Evolutionary conservation across 2,113 vertebrate genomes (phyloP), one percentile per base, ranked within the genome.

Genomic region (Donacobius atricapilla): DNA sequence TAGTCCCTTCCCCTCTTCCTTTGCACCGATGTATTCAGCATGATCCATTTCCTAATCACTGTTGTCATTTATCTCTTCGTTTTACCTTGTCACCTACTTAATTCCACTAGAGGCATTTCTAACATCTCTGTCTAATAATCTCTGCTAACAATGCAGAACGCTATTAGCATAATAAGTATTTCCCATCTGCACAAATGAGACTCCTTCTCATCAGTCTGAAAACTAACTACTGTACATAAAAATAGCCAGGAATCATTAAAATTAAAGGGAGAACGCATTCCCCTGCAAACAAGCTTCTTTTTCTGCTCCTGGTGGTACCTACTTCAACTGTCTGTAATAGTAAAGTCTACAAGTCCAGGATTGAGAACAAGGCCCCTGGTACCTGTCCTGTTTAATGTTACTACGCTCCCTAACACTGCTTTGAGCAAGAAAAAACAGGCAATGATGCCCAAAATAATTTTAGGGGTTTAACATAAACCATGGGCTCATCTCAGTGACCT

Each of bases 121-220:
- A 96, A 97, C 97, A 93, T 97, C 97, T 97, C 96, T 96, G 79
- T 97, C 96, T 98, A 97, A 97, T 97, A 97, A 97, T 98, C 96
- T 97, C 88, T 1, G 10, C 88, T 97, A 98, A 98, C 97, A 98
- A 96, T 97, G 96, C 97, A 94, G 97, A 98, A 96, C 96, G 83
- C 81, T 80, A 97, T 97, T 95, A 97, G 96, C 97, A 98, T 97
- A 96, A 97, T 93, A 97, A 97, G 93, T 93, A 92, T 95, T 97
- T 97, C 96, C 96, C 97, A 96, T 97, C 97, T 98, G 97, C 87
- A 93, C 97, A 92, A 97, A 97, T 86, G 64, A 97, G 85, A 54
- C 90, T 94, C 66, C 78, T 94, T 87, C 73, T 97, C 96, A 97
- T 97, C 97, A 95, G 95, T 93, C 95, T 96, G 84, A 94, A 96